Percentiles rank a stretch among this genome's conserved stretches.
Conservation (phyloP, 2,113 vertebrate species). For the Charadrius vociferus region DNA sequence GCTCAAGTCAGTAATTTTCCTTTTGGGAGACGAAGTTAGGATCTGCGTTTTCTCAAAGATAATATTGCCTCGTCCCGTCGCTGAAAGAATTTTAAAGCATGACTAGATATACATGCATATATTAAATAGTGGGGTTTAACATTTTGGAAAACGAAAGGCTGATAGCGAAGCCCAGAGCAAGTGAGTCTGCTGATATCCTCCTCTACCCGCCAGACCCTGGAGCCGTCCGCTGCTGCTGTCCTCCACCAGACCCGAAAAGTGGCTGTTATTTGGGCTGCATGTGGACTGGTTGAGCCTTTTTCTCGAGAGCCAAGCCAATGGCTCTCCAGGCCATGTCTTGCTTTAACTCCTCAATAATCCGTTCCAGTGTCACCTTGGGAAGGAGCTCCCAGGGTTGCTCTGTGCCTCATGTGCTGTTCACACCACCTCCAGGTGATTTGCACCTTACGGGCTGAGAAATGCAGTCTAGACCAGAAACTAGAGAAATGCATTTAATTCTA, state of each 20-base stretch:
- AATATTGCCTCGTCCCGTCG: constrained; percentile 29
- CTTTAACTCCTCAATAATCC: background rate
- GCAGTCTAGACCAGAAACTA: background rate
- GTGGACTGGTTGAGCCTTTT: background rate
- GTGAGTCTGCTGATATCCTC: background rate
- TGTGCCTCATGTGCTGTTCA: background rate
- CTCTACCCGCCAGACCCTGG: background rate
- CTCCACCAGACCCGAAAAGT: background rate
- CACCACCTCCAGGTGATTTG: too few species aligned
- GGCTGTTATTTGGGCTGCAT: background rate
- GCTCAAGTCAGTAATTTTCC: constrained; percentile 76
- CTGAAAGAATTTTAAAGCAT: background rate
- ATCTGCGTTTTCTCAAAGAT: constrained; percentile 68
- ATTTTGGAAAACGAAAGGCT: background rate
- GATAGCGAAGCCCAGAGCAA: background rate
- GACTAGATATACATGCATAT: background rate
- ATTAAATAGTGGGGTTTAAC: background rate
- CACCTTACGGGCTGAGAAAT: background rate
- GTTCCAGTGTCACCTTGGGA: background rate
- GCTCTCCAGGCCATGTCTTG: background rate
- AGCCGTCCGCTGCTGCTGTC: background rate
- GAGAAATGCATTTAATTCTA: background rate
- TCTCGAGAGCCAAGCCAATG: background rate
- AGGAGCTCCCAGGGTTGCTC: background rate
- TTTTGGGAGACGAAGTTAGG: constrained; percentile 61